Percentiles rank a stretch among this genome's conserved stretches.
Evolutionary conservation across 64 coral and sea anemone species (phyloP).

Genomic region (Pocillopora damicornis): DNA sequence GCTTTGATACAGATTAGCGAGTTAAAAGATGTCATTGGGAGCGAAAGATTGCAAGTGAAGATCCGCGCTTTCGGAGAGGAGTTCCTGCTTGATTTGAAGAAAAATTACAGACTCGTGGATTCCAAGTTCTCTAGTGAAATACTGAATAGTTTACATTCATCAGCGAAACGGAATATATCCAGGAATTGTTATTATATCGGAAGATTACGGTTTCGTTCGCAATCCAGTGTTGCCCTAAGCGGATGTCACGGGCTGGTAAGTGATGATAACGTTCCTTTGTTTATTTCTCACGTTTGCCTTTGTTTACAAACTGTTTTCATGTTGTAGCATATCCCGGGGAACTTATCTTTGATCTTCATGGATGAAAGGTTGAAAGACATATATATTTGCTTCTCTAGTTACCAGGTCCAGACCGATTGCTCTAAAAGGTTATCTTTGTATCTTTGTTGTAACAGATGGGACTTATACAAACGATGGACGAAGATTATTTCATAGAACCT

Average conservation of each 20-base stretch:
- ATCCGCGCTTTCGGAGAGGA: slow-evolving; percentile 46
- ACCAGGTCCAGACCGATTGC: background rate
- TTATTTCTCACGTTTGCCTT: background rate
- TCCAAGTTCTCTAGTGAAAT: slow-evolving; percentile 37
- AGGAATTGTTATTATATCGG: slow-evolving; percentile 47
- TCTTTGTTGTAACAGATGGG: slow-evolving; percentile 48
- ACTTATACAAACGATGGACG: slow-evolving; percentile 33
- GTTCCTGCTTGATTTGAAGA: slow-evolving; percentile 33
- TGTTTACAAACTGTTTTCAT: background rate
- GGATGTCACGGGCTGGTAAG: slow-evolving; percentile 54
- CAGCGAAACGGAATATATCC: background rate
- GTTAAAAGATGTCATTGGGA: background rate
- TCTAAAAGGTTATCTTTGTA: background rate
- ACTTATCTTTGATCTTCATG: slow-evolving; percentile 1
- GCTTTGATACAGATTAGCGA: background rate
- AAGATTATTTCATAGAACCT: slow-evolving; percentile 84
- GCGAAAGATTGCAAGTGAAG: slow-evolving; percentile 15
- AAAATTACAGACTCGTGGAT: slow-evolving; percentile 43
- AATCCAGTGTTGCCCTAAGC: slow-evolving; percentile 44
- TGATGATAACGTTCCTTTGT: background rate
- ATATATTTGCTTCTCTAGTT: background rate
- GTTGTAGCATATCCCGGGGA: background rate
- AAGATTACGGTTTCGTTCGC: slow-evolving; percentile 7
- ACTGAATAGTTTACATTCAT: background rate
- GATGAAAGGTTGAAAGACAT: background rate